Evolutionary conservation across 2,888 invertebrate genomes (phyloP), one percentile per base, ranked within the genome.

Genomic region (Volucella inflata): DNA sequence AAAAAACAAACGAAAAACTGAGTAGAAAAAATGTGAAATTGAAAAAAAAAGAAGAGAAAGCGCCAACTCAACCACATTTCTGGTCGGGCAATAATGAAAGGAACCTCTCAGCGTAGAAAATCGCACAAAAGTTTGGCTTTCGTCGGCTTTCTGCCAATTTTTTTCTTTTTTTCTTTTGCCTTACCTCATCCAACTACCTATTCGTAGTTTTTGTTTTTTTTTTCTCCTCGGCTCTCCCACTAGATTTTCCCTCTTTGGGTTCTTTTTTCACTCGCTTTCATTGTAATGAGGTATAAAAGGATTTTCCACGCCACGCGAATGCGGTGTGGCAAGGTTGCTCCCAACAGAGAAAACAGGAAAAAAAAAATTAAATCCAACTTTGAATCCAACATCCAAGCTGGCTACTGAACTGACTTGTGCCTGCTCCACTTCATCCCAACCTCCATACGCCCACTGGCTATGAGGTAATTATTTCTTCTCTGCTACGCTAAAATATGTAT

Each of bases 251-350:
- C 60, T 75, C 59, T 85, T 62, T 85, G 75, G 64, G 67, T 57
- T 70, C 71, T 68, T 81, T 84, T 85, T 85, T 81, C 85, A 85
- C 81, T 81, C 85, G 81, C 81, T 81, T 85, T 85, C 85, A 85
- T 85, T 85, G 85, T 85, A 85, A 85, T 85, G 81, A 85, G 85
- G 85, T 85, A 85, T 85, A 85, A 85, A 85, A 76, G 85, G 85
- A 85, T 85, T 85, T 85, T 85, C 85, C 81, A 85, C 85, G 85
- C 85, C 81, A 81, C 81, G 85, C 85, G 85, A 81, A 76, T 85
- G 81, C 76, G 85, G 81, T 77, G 72, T 72, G 72, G 85, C 71
- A 81, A 81, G 81, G 84, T 81, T 81, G 83, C 64, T 53, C 71
- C 62, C 44, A 74, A 57, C 21, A 14, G 55, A 62, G 46, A 76